Percentiles rank a stretch among this genome's conserved stretches.
Conservation (phyloP, 2,797 vertebrate species). For the Danio albolineatus region DNA sequence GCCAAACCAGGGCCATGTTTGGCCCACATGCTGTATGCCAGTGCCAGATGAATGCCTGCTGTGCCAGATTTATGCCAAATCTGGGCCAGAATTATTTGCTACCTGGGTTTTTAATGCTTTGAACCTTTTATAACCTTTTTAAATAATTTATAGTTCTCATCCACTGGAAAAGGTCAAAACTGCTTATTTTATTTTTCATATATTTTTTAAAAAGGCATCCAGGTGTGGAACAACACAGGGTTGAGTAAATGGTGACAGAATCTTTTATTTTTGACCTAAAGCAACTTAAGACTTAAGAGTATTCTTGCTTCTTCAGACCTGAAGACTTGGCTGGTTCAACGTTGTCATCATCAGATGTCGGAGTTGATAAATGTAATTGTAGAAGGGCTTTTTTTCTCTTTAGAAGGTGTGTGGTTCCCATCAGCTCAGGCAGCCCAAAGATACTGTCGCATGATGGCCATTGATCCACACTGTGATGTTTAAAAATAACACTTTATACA, state of each 20-base stretch:
- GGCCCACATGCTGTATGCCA: too few relatives aligned
- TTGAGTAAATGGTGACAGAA: background rate
- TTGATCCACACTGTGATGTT: background rate
- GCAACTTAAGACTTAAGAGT: background rate
- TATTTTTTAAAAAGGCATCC: background rate
- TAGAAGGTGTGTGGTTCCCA: slow-evolving; percentile 66
- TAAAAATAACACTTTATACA: background rate
- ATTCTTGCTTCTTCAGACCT: slow-evolving; percentile 39
- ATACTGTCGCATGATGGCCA: slow-evolving; percentile 80
- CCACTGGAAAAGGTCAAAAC: background rate
- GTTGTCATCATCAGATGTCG: slow-evolving; percentile 41
- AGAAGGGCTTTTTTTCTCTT: slow-evolving; percentile 77
- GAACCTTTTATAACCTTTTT: background rate
- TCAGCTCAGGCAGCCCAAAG: slow-evolving; percentile 65
- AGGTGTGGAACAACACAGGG: background rate
- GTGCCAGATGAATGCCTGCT: too few relatives aligned
- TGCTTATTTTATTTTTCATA: slow-evolving; percentile 1
- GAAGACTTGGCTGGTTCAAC: slow-evolving; percentile 32
- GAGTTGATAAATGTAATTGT: slow-evolving; percentile 65
- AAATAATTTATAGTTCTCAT: background rate
- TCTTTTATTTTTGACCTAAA: background rate
- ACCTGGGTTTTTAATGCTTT: too few relatives aligned
- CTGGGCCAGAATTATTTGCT: too few relatives aligned
- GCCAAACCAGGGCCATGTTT: too few relatives aligned
- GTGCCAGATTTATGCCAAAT: too few relatives aligned